Evolutionary conservation across 2,888 invertebrate genomes (phyloP).

Genomic region (Synanthedon vespiformis): DNA sequence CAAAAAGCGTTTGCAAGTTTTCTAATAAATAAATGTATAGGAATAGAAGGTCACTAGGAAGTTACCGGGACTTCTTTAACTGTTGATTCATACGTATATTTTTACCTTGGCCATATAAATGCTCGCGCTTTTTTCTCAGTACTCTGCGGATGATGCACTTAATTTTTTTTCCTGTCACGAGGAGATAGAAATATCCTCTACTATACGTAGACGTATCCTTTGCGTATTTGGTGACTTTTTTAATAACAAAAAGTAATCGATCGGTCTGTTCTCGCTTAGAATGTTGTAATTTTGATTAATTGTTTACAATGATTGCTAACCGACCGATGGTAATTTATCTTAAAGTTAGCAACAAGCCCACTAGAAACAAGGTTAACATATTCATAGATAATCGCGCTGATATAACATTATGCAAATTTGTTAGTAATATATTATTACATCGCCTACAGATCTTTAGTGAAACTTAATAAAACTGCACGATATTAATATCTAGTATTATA

Average conservation of each 20-base stretch:
- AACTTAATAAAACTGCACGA: not conserved
- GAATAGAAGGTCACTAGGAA: slow-evolving; percentile 3
- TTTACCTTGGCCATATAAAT: not conserved
- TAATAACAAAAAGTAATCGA: no score
- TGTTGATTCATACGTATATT: not conserved
- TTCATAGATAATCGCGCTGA: not conserved
- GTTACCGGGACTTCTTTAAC: not conserved
- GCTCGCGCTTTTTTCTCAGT: not conserved
- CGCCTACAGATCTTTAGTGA: not conserved
- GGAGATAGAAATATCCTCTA: no score
- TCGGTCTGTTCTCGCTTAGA: no score
- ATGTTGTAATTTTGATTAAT: not conserved
- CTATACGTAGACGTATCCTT: no score
- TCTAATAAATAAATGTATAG: not conserved
- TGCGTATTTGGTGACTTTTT: no score
- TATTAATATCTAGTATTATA: not conserved
- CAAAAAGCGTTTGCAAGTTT: not conserved
- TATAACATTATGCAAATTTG: not conserved
- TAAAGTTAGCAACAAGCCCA: not conserved
- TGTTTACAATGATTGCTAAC: not conserved
- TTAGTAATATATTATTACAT: not conserved
- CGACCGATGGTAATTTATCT: not conserved
- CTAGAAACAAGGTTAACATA: not conserved
- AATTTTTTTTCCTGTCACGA: not conserved
- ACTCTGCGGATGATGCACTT: not conserved